phyloP scores from a whole-genome alignment of 2,888 invertebrate genomes.

The Agelastica alni region DNA sequence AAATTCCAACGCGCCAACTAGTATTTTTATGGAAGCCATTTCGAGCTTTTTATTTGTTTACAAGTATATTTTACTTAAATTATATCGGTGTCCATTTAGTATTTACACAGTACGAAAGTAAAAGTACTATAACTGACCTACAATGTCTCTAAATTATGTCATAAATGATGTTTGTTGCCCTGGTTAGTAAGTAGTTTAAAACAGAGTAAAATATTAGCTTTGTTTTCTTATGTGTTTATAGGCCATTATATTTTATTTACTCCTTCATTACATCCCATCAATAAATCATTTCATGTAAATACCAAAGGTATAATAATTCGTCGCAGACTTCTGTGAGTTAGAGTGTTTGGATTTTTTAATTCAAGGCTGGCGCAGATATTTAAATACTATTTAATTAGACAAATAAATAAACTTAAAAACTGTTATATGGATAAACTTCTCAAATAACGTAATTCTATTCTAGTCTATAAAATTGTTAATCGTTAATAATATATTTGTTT shows the following conservation, averaged over 20 bases:
- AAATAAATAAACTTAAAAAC: too few species aligned
- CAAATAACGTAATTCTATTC: too few species aligned
- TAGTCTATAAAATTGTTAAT: too few species aligned
- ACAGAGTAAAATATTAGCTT: constrained; percentile 51
- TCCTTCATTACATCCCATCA: constrained; percentile 40
- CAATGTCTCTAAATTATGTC: constrained; percentile 50
- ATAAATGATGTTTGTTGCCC: constrained; percentile 55
- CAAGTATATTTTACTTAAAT: constrained; percentile 54
- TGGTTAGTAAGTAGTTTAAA: constrained; percentile 54
- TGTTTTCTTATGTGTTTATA: constrained; percentile 50
- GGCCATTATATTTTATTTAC: constrained; percentile 45
- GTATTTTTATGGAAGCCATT: constrained; percentile 51
- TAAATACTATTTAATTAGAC: too few species aligned
- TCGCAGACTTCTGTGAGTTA: too few species aligned
- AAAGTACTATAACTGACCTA: constrained; percentile 56
- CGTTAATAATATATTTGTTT: too few species aligned
- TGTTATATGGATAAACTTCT: too few species aligned
- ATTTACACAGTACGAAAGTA: constrained; percentile 55
- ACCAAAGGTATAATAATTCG: constrained; percentile 24
- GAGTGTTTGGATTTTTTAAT: too few species aligned
- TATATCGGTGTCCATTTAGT: constrained; percentile 53
- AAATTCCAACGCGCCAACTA: constrained; percentile 18
- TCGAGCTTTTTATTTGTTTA: constrained; percentile 53
- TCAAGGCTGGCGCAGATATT: too few species aligned
- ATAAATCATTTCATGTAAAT: constrained; percentile 41